Conservation (phyloP, 2,888 invertebrate species). For the Agriopis aurantiaria region DNA sequence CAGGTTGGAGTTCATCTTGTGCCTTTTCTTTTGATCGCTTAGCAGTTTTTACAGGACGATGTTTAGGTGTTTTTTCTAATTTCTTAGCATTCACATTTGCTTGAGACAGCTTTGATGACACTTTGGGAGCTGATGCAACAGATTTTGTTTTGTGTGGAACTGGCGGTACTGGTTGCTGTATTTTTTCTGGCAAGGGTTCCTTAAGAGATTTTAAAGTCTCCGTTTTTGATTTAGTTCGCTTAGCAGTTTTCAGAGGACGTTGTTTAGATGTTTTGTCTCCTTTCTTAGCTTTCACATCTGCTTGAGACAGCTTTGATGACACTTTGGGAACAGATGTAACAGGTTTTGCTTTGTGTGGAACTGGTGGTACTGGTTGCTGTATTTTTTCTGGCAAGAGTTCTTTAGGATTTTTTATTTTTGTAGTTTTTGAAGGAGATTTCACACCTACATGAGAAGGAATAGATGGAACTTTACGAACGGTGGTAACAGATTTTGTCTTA, state of each 20-base stretch:
- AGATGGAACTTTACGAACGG: neutral
- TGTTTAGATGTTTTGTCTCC: neutral
- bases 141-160: constrained; percentile 1
- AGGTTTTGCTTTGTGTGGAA: neutral
- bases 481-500: constrained; percentile 1
- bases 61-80: neutral
- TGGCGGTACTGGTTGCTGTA: neutral
- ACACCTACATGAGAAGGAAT: neutral
- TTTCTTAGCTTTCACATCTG: neutral
- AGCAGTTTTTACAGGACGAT: neutral
- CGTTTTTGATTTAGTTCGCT: neutral
- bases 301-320: constrained; percentile 11
- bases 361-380: neutral
- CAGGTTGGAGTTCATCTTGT: neutral
- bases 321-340: neutral
- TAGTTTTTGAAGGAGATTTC: neutral
- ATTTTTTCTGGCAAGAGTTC: neutral
- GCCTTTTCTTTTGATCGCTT: neutral
- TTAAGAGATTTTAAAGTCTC: neutral
- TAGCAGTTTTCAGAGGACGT: neutral
- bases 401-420: neutral
- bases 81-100: neutral
- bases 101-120: constrained; percentile 11
- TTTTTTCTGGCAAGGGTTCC: neutral
- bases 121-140: neutral